A percentile compares a stretch with the other conserved stretches of the same genome.
Conservation (phyloP, 2,888 invertebrate genomes). For the Diarsia brunnea region DNA sequence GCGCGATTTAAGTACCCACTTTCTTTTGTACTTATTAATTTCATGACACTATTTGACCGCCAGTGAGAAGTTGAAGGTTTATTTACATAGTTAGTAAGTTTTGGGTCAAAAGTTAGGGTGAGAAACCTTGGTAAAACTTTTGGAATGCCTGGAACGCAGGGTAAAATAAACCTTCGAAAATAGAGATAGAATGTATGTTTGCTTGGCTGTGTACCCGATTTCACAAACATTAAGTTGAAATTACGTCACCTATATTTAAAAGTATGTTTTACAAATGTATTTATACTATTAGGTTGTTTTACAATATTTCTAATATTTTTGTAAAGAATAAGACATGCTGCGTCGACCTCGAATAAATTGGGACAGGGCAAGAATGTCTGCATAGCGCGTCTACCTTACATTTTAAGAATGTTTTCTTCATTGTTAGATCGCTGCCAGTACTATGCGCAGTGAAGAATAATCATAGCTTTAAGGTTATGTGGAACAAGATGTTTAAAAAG, state of each 20-base stretch:
- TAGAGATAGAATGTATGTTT: not conserved
- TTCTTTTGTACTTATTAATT: not conserved
- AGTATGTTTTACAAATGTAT: too few relatives aligned
- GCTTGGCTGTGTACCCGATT: too few relatives aligned
- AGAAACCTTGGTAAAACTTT: not conserved
- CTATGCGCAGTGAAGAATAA: conserved; percentile 1
- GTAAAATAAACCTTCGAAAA: not conserved
- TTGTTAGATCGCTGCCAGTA: not conserved
- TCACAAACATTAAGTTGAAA: too few relatives aligned
- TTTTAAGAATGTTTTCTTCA: not conserved
- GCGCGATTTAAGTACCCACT: not conserved
- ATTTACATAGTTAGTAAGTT: not conserved
- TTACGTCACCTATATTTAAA: too few relatives aligned
- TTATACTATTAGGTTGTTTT: too few relatives aligned
- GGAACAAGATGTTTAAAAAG: not conserved
- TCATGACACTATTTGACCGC: not conserved
- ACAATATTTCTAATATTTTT: too few relatives aligned
- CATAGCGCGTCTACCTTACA: not conserved
- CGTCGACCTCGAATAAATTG: too few relatives aligned
- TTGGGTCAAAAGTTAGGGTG: conserved; percentile 1
- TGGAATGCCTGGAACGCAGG: not conserved
- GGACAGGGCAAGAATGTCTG: not conserved
- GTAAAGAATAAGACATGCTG: too few relatives aligned
- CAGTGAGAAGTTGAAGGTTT: not conserved
- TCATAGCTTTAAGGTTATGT: conserved; percentile 11